Conservation (phyloP, 2,113 vertebrate species). For the Calyptomena viridis region DNA sequence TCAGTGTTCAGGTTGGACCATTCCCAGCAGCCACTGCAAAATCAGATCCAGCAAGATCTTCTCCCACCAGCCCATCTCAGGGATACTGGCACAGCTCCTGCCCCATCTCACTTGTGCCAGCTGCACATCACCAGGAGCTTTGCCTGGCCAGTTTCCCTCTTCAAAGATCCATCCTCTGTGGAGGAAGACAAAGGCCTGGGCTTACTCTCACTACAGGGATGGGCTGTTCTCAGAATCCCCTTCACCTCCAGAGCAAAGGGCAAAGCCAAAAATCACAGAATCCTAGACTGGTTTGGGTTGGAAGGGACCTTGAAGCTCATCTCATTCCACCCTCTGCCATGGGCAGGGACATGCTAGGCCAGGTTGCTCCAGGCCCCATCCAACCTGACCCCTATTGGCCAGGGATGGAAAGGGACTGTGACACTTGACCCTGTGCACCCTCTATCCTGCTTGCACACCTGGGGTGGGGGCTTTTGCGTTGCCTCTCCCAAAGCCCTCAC, state of each 20-base stretch:
- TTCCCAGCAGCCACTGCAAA: not conserved
- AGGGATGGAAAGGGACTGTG: not conserved
- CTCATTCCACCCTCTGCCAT: not conserved
- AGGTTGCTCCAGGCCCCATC: not conserved
- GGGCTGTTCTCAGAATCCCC: not conserved
- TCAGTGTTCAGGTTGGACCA: rapidly evolving
- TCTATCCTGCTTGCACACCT: not conserved
- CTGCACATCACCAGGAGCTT: not conserved
- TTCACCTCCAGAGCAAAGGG: not conserved
- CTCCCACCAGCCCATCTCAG: not conserved
- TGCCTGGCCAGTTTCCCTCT: not conserved
- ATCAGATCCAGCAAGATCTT: not conserved
- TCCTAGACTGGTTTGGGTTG: too few relatives aligned
- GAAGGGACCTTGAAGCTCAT: not conserved
- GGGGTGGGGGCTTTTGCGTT: not conserved
- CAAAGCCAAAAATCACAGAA: not conserved
- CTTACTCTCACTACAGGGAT: not conserved
- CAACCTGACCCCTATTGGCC: not conserved
- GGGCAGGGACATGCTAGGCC: not conserved
- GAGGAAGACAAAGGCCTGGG: not conserved
- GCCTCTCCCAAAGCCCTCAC: not conserved
- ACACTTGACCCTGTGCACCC: not conserved
- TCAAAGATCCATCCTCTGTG: not conserved
- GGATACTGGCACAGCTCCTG: not conserved
- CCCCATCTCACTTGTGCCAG: not conserved